Conservation (phyloP, 2,797 vertebrate species). For the Takifugu rubripes region DNA sequence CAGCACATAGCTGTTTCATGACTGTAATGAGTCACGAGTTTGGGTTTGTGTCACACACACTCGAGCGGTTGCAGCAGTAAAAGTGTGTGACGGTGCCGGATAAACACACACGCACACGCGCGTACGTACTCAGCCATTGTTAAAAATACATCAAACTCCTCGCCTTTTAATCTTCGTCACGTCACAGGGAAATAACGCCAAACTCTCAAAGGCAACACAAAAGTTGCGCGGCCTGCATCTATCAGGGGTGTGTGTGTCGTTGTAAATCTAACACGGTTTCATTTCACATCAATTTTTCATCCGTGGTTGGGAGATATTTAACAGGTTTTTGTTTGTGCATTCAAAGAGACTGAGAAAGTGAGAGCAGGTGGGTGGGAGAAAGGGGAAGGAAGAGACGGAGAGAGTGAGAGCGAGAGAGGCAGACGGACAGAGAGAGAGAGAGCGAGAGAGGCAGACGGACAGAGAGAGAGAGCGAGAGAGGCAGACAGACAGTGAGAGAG, state of each 20-base stretch:
- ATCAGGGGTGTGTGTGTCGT: conserved; percentile 3
- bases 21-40: conserved; percentile 55
- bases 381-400: conserved; percentile 46
- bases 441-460: conserved; percentile 38
- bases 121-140: conserved; percentile 7
- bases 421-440: conserved; percentile 39
- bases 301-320: conserved; percentile 45
- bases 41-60: conserved; percentile 45
- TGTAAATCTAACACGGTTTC: conserved; percentile 33
- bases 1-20: conserved; percentile 31
- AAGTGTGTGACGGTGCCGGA: conserved; percentile 17
- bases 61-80: conserved; percentile 23
- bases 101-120: too few relatives aligned
- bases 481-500: conserved; percentile 13
- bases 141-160: conserved; percentile 46
- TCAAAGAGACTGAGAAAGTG: conserved; percentile 51
- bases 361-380: conserved; percentile 38
- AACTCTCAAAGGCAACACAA: conserved; percentile 22
- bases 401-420: conserved; percentile 20
- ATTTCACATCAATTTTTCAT: conserved; percentile 58
- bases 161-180: conserved; percentile 36
- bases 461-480: conserved; percentile 22
- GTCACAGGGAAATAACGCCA: conserved; percentile 31
- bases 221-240: conserved; percentile 24
- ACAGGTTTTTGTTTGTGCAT: conserved; percentile 50